These are phyloP conservation scores for Cromileptes altivelis DNA, from an alignment of 2,113 vertebrate genomes.

Conservation along the genomic window DNA sequence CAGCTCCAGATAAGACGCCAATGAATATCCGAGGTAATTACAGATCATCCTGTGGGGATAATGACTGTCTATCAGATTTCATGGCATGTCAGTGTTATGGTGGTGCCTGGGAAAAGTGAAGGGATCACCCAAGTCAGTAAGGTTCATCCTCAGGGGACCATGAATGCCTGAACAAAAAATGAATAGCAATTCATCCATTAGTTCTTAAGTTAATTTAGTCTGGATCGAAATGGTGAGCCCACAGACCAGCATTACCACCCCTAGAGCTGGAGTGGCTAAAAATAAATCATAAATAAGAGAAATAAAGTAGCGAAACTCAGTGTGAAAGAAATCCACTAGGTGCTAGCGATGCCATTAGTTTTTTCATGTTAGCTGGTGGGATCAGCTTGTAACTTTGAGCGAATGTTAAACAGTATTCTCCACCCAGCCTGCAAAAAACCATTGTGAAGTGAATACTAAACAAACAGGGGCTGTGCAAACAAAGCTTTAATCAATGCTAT, in stretches of 20 bases:
- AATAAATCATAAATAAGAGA: background rate
- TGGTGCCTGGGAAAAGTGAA: background rate
- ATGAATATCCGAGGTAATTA: background rate
- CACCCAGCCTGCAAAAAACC: conserved; percentile 21
- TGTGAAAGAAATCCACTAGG: background rate
- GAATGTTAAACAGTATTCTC: conserved; percentile 34
- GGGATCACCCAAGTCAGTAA: background rate
- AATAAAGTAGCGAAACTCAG: background rate
- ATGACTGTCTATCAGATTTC: no score
- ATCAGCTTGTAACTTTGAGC: background rate
- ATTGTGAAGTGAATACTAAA: conserved; percentile 43
- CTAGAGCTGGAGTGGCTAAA: background rate
- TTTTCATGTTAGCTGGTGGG: background rate
- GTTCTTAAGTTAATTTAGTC: background rate
- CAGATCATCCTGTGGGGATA: background rate
- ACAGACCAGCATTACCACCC: background rate
- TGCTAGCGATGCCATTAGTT: background rate
- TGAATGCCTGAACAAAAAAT: background rate
- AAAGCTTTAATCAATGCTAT: conserved; percentile 67
- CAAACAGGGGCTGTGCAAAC: conserved; percentile 3
- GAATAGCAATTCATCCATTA: background rate
- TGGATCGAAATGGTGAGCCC: background rate
- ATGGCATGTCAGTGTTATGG: background rate
- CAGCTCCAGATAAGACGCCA: background rate
- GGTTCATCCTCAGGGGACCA: background rate